phyloP scores from a whole-genome alignment of 2,113 vertebrate genomes.

The Acinonyx jubatus region DNA sequence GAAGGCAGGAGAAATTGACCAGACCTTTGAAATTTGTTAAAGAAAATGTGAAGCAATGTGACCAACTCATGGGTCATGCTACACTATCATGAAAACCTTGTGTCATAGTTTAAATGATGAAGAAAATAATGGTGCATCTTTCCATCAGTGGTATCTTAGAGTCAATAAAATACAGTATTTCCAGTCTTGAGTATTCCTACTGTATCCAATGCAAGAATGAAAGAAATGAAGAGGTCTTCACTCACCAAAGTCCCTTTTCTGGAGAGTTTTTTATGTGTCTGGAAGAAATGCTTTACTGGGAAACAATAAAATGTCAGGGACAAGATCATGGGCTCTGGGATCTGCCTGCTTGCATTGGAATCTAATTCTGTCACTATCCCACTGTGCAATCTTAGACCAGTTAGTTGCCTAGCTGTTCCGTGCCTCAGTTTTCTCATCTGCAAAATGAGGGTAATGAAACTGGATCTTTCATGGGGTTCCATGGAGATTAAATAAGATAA shows the following conservation, averaged over 20 bases:
- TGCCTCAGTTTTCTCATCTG: neutral
- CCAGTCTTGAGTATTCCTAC: neutral
- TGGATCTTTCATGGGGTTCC: neutral
- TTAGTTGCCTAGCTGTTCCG: neutral
- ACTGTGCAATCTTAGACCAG: neutral
- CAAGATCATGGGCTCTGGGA: neutral
- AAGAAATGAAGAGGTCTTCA: neutral
- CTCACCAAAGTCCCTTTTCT: neutral
- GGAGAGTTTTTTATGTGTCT: neutral
- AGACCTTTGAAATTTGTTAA: neutral
- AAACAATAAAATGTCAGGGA: neutral
- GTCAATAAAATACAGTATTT: neutral
- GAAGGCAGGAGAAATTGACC: neutral
- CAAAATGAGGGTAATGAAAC: neutral
- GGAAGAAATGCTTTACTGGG: neutral
- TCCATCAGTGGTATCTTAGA: neutral
- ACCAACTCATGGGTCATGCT: neutral
- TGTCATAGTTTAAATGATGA: constrained; percentile 2
- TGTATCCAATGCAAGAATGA: neutral
- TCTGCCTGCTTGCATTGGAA: neutral
- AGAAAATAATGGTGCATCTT: neutral
- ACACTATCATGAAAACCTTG: neutral
- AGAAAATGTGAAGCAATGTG: neutral
- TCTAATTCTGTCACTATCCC: neutral
- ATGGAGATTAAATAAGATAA: neutral